Evolutionary conservation across 1,140 invertebrate genomes (phyloP).

Genomic region (Drosophila lowei): DNA sequence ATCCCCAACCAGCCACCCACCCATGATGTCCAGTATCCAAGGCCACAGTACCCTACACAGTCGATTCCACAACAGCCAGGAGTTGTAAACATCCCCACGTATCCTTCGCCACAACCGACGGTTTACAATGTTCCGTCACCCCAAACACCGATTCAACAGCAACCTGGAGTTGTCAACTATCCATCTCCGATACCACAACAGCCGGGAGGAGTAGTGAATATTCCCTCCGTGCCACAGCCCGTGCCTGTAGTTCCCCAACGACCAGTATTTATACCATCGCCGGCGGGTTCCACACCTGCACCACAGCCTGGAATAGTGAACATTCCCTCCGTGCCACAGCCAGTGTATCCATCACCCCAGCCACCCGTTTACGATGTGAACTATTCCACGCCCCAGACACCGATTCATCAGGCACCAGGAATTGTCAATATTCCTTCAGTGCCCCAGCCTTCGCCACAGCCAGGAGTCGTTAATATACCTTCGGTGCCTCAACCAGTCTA

Average conservation of each 20-base stretch:
- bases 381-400: slow-evolving; percentile 80
- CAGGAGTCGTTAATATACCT: slow-evolving; percentile 12
- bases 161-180: slow-evolving; percentile 87
- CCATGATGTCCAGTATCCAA: neutral
- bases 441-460: slow-evolving; percentile 66
- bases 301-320: slow-evolving; percentile 87
- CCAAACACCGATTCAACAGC: slow-evolving; percentile 14
- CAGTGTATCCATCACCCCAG: slow-evolving; percentile 15
- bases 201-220: slow-evolving; percentile 38
- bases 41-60: slow-evolving; percentile 11
- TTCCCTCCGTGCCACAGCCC: slow-evolving; percentile 42
- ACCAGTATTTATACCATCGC: slow-evolving; percentile 8
- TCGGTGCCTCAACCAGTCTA: slow-evolving; percentile 85
- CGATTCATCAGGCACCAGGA: slow-evolving; percentile 16
- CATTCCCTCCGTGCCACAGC: slow-evolving; percentile 34
- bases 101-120: slow-evolving; percentile 12
- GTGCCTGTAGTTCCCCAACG: slow-evolving; percentile 18
- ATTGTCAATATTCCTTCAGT: slow-evolving; percentile 48
- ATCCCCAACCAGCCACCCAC: slow-evolving; percentile 21
- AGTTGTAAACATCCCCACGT: slow-evolving; percentile 6
- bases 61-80: slow-evolving; percentile 1
- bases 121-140: neutral
- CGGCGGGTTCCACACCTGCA: neutral
- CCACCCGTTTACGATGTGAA: slow-evolving; percentile 52
- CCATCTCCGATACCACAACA: slow-evolving; percentile 19